phyloP scores from a whole-genome alignment of 1,140 invertebrate genomes.

The Meloidogyne hapla region DNA sequence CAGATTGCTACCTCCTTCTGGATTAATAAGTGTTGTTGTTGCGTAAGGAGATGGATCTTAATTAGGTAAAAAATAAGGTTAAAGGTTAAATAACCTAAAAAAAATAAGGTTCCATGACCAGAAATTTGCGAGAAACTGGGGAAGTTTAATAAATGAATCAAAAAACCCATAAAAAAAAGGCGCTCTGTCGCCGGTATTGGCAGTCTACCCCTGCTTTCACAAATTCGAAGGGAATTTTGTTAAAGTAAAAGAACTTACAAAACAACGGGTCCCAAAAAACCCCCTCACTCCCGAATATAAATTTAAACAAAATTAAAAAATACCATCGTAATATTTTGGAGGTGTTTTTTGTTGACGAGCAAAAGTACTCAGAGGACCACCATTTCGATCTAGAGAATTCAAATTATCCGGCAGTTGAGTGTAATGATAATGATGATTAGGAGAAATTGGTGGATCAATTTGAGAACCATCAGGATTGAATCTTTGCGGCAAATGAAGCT shows the following conservation, averaged over 20 bases:
- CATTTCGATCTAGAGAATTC: neutral
- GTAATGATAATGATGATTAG: neutral
- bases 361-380: neutral
- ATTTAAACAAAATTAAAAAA: neutral
- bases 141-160: too few relatives aligned
- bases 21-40: constrained; percentile 55
- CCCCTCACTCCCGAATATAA: neutral
- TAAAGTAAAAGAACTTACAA: too few relatives aligned
- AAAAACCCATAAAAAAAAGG: too few relatives aligned
- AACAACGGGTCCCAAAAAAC: too few relatives aligned
- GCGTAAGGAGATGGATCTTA: constrained; percentile 58
- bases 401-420: neutral
- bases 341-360: neutral
- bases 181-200: too few relatives aligned
- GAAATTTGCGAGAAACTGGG: too few relatives aligned
- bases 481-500: neutral
- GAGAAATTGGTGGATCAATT: neutral
- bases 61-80: neutral
- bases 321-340: constrained; percentile 1
- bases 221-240: too few relatives aligned
- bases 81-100: too few relatives aligned
- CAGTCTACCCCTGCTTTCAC: too few relatives aligned
- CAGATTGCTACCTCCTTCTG: constrained; percentile 20
- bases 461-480: neutral
- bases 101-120: neutral